A percentile compares a stretch with the other conserved stretches of the same genome.
Conservation (phyloP, 2,888 invertebrate genomes). For the Dasypogon diadema region DNA sequence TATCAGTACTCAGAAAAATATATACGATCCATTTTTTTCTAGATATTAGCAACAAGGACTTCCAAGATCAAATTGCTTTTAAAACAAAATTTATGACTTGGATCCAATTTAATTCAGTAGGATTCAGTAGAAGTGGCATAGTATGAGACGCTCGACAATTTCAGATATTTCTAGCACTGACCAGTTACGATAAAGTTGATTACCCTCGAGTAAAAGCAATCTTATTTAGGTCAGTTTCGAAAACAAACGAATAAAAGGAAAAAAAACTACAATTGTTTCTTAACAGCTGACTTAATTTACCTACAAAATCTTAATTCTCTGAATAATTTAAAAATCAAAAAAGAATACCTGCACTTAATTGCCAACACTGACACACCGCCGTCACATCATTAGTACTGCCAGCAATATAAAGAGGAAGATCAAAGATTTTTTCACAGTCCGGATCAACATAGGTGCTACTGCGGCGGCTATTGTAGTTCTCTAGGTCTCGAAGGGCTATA, state of each 20-base stretch:
- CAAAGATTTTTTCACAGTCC: conserved; percentile 68
- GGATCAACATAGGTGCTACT: conserved; percentile 69
- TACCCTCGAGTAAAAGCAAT: not conserved
- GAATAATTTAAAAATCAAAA: no score
- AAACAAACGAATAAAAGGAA: not conserved
- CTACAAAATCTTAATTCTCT: no score
- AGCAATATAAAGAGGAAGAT: conserved; percentile 65
- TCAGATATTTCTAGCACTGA: not conserved
- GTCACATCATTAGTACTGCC: conserved; percentile 67
- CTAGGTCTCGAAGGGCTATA: conserved; percentile 66
- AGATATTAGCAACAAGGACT: no score
- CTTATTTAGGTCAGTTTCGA: not conserved
- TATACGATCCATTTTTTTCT: no score
- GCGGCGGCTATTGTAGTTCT: conserved; percentile 67
- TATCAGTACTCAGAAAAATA: no score
- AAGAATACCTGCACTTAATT: conserved; percentile 66
- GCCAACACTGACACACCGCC: conserved; percentile 67
- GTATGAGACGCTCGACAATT: not conserved
- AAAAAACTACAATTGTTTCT: no score
- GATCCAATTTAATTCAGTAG: not conserved
- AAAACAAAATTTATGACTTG: not conserved
- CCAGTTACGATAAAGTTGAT: not conserved
- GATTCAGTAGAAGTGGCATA: no score
- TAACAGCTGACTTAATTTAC: no score
- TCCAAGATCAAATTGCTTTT: no score